phyloP scores from a whole-genome alignment of 2,113 vertebrate species.

The Eidolon helvum region DNA sequence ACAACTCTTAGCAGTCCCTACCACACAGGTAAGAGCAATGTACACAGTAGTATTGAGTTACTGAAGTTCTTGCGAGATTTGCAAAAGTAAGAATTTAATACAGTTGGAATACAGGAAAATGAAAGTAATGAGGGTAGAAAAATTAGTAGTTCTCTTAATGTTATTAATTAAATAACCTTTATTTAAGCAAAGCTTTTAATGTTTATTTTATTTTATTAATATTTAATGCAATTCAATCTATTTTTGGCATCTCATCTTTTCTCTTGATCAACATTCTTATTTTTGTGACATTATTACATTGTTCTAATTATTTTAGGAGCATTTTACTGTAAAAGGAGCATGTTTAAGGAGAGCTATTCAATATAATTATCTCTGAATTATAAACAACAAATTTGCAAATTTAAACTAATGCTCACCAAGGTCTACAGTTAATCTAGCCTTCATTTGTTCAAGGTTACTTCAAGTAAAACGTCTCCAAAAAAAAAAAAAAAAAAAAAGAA shows the following conservation, averaged over 20 bases:
- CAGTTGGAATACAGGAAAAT: background rate
- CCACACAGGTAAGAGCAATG: background rate
- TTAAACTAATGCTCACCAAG: conserved; percentile 20
- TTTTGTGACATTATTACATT: conserved; percentile 6
- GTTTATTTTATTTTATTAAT: conserved; percentile 30
- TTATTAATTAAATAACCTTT: background rate
- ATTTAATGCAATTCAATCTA: background rate
- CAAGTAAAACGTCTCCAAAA: background rate
- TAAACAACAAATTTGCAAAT: conserved; percentile 17
- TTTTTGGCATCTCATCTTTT: background rate
- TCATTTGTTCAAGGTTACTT: background rate
- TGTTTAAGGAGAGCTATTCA: background rate
- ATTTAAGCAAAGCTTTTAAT: background rate
- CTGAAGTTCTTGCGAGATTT: background rate
- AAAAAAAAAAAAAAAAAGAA: background rate
- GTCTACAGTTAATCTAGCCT: background rate
- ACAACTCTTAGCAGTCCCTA: background rate
- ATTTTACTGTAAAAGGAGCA: background rate
- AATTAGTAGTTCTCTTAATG: background rate
- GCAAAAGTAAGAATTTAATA: background rate
- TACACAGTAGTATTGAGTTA: background rate
- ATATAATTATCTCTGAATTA: conserved; percentile 39
- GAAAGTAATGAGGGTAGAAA: background rate
- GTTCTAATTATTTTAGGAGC: conserved; percentile 32
- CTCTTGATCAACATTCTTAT: background rate